These are phyloP conservation scores for Hyles euphorbiae DNA, from an alignment of 1,140 invertebrate genomes.

Conservation along the genomic window DNA sequence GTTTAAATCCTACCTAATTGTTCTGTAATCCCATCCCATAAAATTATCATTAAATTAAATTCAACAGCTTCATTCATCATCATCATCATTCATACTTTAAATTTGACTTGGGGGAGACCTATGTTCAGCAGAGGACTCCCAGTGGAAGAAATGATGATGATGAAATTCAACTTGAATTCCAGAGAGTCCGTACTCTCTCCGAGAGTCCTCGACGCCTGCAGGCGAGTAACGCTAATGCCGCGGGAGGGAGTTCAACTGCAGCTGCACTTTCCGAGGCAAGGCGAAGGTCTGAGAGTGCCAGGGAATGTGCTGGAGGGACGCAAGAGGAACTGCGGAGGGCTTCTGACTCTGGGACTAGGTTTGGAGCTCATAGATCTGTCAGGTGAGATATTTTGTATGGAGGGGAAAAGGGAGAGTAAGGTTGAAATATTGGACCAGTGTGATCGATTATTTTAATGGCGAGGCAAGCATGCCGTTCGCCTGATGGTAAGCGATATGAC, in stretches of 20 bases:
- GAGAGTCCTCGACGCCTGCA: conserved; percentile 52
- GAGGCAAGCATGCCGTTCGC: too few species aligned
- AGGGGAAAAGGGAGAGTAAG: background rate
- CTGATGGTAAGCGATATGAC: too few species aligned
- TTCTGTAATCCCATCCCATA: too few species aligned
- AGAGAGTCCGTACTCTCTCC: conserved; percentile 52
- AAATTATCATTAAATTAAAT: too few species aligned
- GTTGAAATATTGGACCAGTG: too few species aligned
- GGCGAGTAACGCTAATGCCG: conserved; percentile 7
- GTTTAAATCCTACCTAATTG: too few species aligned
- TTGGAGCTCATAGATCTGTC: conserved; percentile 43
- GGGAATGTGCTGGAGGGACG: conserved; percentile 22
- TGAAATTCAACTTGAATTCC: background rate
- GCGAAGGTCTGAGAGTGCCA: conserved; percentile 45
- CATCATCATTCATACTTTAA: too few species aligned
- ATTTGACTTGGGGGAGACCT: too few species aligned
- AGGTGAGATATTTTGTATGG: conserved; percentile 32
- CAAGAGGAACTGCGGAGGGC: conserved; percentile 41
- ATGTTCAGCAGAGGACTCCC: too few species aligned
- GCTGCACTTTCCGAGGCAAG: conserved; percentile 34
- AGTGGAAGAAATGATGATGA: too few species aligned
- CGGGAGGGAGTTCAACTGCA: conserved; percentile 14
- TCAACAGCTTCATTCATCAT: too few species aligned
- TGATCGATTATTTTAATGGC: too few species aligned
- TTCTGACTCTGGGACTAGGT: conserved; percentile 42